These are phyloP conservation scores for Busseola fusca DNA, from an alignment of 2,888 invertebrate species.

Conservation along the genomic window DNA sequence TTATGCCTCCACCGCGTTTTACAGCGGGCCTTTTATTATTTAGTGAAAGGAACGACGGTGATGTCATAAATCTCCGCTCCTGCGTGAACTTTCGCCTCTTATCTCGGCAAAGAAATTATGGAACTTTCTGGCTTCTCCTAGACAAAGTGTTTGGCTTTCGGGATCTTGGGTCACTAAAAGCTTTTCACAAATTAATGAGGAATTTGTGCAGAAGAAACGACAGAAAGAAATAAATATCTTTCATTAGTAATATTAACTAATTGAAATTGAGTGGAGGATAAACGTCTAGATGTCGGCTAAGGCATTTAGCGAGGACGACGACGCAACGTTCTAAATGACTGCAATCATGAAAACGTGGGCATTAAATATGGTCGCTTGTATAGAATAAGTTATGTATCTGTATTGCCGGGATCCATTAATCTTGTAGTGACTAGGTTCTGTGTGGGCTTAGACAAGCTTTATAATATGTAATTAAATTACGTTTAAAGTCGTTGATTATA, in stretches of 20 bases:
- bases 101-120: conserved; percentile 88
- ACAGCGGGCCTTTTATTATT: conserved; percentile 89
- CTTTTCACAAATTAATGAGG: conserved; percentile 83
- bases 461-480: conserved; percentile 84
- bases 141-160: conserved; percentile 88
- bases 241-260: conserved; percentile 57
- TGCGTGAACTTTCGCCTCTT: conserved; percentile 89
- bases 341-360: conserved; percentile 61
- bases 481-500: conserved; percentile 72
- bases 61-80: conserved; percentile 89
- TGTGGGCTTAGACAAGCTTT: conserved; percentile 84
- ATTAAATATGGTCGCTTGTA: conserved; percentile 62
- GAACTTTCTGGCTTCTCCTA: conserved; percentile 88
- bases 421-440: conserved; percentile 82
- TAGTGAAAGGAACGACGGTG: conserved; percentile 89
- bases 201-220: conserved; percentile 69
- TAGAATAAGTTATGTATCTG: conserved; percentile 70
- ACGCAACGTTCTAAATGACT: conserved; percentile 49
- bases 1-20: conserved; percentile 87
- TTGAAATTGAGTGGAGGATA: conserved; percentile 56
- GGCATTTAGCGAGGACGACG: conserved; percentile 49
- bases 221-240: conserved; percentile 64
- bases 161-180: conserved; percentile 84
- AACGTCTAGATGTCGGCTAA: conserved; percentile 47
- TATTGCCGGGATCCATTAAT: conserved; percentile 81